Evolutionary conservation across 2,113 vertebrate species (phyloP), one percentile per base, ranked within the genome.

Genomic region (Bufo bufo): DNA sequence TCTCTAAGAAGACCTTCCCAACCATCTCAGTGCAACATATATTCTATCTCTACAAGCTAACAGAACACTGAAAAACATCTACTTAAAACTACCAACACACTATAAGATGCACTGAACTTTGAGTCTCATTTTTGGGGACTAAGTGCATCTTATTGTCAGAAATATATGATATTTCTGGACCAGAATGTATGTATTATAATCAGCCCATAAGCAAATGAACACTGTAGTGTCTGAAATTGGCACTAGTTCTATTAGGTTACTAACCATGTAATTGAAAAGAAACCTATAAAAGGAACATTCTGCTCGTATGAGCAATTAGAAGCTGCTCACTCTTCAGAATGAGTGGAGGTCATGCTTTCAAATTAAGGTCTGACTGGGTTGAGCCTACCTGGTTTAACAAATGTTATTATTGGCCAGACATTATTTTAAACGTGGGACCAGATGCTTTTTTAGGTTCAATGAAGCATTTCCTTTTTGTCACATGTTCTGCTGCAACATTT

Each of bases 311-410:
- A 81, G 72, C 77, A 87, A 59, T 87, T 49, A 81, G 77, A 87
- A 81, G 78, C 77, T 19, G 23, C 43, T 82, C 33, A 82, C 12
- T 80, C 86, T 59, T 86, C 75, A 79, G n/a, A 80, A 82, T 72
- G 63, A 87, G 59, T 61, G 8, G 19, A 87, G 86, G 78, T 87
- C 77, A 82, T 47, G 49, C 81, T 71, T 87, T 61, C 77, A 56
- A 87, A 87, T 71, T 19, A 87, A 87, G 50, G 50, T 56, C 77
- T 58, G 17, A 82, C 65, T 74, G 50, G 63, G 23, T 23, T n/a
- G 47, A 2, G 33, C 65, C 72, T 52, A 71, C 85, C 63, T 71
- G 77, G 33, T n/a, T 79, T 87, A 81, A 81, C 85, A 87, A 87
- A 87, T 71, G 61, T 52, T 71, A 79, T 78, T 69, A 86, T 69